Conservation (phyloP, 2,797 vertebrate species). For the Buphagus erythrorhynchus region DNA sequence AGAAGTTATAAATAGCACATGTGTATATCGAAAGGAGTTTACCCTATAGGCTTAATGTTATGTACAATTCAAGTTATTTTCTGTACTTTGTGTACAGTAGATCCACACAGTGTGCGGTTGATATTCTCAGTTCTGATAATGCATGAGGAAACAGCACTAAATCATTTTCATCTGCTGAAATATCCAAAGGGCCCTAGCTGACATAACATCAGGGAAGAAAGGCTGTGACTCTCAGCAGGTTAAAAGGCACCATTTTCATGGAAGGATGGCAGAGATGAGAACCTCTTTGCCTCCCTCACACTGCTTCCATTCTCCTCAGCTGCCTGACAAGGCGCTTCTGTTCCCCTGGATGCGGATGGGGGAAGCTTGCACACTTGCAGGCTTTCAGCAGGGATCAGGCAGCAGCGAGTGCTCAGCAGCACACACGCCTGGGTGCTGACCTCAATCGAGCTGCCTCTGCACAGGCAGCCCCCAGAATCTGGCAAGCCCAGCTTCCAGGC, state of each 20-base stretch:
- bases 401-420: not conserved
- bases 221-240: not conserved
- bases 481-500: not conserved
- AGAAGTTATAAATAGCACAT: not conserved
- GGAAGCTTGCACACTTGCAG: not conserved
- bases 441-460: not conserved
- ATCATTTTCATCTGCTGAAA: not conserved
- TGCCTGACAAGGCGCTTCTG: not conserved
- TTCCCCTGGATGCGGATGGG: fast-evolving
- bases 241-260: not conserved
- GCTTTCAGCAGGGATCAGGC: not conserved
- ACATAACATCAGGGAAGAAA: not conserved
- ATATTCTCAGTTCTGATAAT: not conserved
- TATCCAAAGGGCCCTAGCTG: not conserved
- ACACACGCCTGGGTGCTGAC: not conserved
- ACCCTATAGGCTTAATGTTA: not conserved
- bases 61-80: not conserved
- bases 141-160: not conserved
- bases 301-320: not conserved
- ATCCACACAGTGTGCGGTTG: fast-evolving
- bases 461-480: not conserved
- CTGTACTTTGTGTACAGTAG: not conserved
- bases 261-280: not conserved
- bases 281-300: not conserved
- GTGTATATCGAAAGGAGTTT: not conserved